Percentiles rank a stretch among this genome's conserved stretches.
These are phyloP conservation scores for Prunella fulvescens DNA, from an alignment of 2,113 vertebrate species.

Conservation along the genomic window DNA sequence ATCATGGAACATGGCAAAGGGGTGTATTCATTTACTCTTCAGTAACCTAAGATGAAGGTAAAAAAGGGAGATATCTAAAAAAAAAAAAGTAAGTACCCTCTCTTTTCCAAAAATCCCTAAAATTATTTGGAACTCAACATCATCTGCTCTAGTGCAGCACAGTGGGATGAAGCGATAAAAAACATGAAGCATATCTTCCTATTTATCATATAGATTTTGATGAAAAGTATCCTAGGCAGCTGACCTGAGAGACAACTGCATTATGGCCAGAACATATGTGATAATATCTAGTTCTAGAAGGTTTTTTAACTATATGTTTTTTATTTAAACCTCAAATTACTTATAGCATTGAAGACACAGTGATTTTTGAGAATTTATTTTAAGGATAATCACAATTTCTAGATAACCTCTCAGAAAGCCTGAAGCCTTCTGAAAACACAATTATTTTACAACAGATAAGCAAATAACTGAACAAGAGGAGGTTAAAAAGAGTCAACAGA, in stretches of 20 bases:
- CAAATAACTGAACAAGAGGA: background rate
- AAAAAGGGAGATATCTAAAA: background rate
- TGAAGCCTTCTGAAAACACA: slow-evolving; percentile 3
- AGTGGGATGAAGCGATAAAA: background rate
- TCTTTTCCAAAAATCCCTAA: background rate
- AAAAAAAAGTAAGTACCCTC: background rate
- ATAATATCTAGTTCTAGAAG: background rate
- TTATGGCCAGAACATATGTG: slow-evolving; percentile 34
- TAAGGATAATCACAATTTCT: background rate
- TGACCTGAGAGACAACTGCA: slow-evolving; percentile 59
- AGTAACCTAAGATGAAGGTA: background rate
- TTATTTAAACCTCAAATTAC: background rate
- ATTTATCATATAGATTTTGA: background rate
- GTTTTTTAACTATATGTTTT: background rate
- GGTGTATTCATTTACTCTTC: background rate
- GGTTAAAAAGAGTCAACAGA: background rate
- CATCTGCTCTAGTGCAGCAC: background rate
- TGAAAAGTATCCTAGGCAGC: slow-evolving; percentile 49
- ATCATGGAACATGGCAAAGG: background rate
- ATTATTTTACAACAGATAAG: background rate
- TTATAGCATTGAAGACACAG: background rate
- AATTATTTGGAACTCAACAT: background rate
- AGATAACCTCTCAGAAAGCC: slow-evolving; percentile 34
- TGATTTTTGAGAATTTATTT: background rate
- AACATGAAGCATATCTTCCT: background rate